Evolutionary conservation across 2,797 vertebrate species (phyloP).

Genomic region (Eulemur rubriventer): DNA sequence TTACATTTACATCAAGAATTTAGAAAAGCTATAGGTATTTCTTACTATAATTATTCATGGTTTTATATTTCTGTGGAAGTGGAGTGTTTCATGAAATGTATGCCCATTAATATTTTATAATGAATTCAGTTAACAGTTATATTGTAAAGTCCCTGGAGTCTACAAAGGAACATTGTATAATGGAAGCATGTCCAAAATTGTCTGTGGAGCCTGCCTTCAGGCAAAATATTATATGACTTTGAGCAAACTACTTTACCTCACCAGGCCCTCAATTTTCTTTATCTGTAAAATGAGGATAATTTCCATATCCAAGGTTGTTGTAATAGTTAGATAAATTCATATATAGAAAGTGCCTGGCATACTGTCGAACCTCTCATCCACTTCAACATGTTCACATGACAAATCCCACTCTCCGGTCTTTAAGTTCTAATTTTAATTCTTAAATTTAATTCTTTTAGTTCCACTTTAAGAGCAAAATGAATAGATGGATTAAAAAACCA

Average conservation of each 20-base stretch:
- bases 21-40: not conserved
- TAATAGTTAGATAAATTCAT: not conserved
- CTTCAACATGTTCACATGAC: not conserved
- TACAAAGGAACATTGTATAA: not conserved
- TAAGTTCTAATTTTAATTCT: not conserved
- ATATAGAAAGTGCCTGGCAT: not conserved
- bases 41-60: not conserved
- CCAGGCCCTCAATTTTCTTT: not conserved
- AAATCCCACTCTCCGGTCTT: not conserved
- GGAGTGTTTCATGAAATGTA: not conserved
- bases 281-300: not conserved
- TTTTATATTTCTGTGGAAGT: slow-evolving; percentile 5
- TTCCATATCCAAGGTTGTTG: not conserved
- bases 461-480: not conserved
- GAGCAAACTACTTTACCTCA: not conserved
- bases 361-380: not conserved
- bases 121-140: not conserved
- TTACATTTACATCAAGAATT: slow-evolving; percentile 10
- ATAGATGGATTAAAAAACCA: not conserved
- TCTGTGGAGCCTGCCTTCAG: not conserved
- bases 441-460: not conserved
- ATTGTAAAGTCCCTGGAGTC: not conserved
- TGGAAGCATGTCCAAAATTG: not conserved
- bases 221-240: not conserved
- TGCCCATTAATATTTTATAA: not conserved